Evolutionary conservation across 2,113 vertebrate genomes (phyloP).

Genomic region (Pandion haliaetus): DNA sequence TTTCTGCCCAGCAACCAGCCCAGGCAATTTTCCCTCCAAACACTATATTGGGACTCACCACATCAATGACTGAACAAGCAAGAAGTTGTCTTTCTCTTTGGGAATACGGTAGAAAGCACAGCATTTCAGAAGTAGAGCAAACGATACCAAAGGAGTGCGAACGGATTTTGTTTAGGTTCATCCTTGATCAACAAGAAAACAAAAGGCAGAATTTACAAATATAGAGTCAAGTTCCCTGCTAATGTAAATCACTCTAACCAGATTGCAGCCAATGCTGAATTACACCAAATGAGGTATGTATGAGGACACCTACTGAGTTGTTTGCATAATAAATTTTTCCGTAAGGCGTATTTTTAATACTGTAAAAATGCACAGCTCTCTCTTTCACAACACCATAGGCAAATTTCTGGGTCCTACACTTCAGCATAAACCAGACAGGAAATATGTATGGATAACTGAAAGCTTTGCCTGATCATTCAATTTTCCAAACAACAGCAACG

Average conservation of each 20-base stretch:
- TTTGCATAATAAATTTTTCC: background rate
- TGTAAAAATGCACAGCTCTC: background rate
- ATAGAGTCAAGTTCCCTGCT: background rate
- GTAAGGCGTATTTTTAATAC: background rate
- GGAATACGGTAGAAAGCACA: background rate
- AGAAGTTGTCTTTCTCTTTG: background rate
- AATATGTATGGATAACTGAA: accelerated
- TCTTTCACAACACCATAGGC: background rate
- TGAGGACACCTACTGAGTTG: background rate
- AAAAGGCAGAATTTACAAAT: background rate
- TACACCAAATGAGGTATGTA: background rate
- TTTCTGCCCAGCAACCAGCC: background rate
- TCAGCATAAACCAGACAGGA: background rate
- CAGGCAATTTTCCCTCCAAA: background rate
- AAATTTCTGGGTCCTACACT: background rate
- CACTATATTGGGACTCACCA: background rate
- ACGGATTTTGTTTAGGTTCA: background rate
- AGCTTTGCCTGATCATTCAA: accelerated
- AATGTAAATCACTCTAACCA: accelerated
- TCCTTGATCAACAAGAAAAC: background rate
- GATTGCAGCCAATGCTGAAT: background rate
- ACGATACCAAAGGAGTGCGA: background rate
- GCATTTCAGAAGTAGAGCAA: background rate
- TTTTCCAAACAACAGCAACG: background rate
- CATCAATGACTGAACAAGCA: background rate